A percentile compares a stretch with the other conserved stretches of the same genome.
These are phyloP conservation scores for Neodiprion pinetum DNA, from an alignment of 1,140 invertebrate species.

Conservation along the genomic window DNA sequence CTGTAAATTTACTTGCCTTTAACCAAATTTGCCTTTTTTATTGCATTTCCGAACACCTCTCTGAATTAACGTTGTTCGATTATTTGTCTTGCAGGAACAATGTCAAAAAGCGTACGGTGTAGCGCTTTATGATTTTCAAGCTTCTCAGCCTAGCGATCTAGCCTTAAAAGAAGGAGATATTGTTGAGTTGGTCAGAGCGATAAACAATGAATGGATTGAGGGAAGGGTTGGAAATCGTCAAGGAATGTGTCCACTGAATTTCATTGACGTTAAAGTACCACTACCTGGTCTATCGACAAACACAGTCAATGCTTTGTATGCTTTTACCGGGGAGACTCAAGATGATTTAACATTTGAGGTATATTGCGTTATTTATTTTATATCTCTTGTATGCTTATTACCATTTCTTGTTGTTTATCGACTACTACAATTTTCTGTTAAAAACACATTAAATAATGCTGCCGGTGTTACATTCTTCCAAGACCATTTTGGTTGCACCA, in stretches of 20 bases:
- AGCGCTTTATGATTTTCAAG: conserved; percentile 77
- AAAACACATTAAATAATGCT: conserved; percentile 43
- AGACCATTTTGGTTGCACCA: no score
- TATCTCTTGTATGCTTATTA: neutral
- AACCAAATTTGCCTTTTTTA: conserved; percentile 8
- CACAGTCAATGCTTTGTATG: conserved; percentile 66
- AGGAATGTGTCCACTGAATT: conserved; percentile 84
- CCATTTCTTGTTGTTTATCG: neutral
- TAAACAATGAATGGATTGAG: conserved; percentile 83
- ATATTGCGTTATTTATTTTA: conserved; percentile 27
- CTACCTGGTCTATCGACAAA: conserved; percentile 56
- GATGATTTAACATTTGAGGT: conserved; percentile 69
- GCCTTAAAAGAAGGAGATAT: conserved; percentile 76
- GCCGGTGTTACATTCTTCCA: no score
- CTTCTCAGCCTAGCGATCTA: conserved; percentile 75
- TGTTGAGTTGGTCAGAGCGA: conserved; percentile 70
- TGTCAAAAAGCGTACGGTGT: conserved; percentile 69
- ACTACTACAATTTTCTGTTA: neutral
- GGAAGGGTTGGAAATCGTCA: conserved; percentile 70
- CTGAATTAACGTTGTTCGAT: conserved; percentile 17
- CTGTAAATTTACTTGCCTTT: neutral
- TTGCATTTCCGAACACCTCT: conserved; percentile 14
- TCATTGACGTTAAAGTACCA: conserved; percentile 79
- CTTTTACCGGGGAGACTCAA: conserved; percentile 67
- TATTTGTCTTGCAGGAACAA: conserved; percentile 43